Evolutionary conservation across 2,888 invertebrate genomes (phyloP).

Genomic region (Leucoptera coffeella): DNA sequence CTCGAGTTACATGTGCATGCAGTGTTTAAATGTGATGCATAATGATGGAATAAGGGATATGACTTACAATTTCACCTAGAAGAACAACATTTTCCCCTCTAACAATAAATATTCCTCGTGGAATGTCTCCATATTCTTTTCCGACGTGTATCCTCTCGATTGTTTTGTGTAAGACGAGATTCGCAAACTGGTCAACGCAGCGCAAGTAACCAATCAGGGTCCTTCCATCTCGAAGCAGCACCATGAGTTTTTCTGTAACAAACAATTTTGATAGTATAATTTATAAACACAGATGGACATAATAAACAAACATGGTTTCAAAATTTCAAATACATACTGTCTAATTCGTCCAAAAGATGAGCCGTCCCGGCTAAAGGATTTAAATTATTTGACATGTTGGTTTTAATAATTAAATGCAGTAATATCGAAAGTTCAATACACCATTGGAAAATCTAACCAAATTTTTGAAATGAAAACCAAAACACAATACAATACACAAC

Average conservation of each 20-base stretch:
- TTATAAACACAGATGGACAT: no score
- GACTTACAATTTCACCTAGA: constrained; percentile 92
- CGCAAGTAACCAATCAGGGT: constrained; percentile 93
- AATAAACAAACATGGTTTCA: constrained; percentile 6
- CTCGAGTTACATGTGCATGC: not conserved
- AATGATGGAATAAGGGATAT: no score
- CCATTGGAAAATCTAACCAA: no score
- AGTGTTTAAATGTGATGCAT: no score
- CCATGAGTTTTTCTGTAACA: constrained; percentile 85
- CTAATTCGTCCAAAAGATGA: constrained; percentile 84
- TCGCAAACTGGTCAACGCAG: constrained; percentile 98
- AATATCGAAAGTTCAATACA: no score
- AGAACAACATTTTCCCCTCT: constrained; percentile 98
- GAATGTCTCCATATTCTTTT: constrained; percentile 94
- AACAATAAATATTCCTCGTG: constrained; percentile 92
- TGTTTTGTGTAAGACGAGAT: constrained; percentile 89
- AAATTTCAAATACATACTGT: constrained; percentile 55
- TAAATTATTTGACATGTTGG: constrained; percentile 26
- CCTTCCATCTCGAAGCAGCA: constrained; percentile 90
- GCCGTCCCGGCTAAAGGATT: constrained; percentile 81
- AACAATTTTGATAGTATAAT: no score
- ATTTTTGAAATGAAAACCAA: no score
- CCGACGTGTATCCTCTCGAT: constrained; percentile 98
- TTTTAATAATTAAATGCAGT: constrained; percentile 4
- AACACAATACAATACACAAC: no score